Evolutionary conservation across 2,888 invertebrate species (phyloP), one percentile per base, ranked within the genome.

Genomic region (Mactromeris polynyma): DNA sequence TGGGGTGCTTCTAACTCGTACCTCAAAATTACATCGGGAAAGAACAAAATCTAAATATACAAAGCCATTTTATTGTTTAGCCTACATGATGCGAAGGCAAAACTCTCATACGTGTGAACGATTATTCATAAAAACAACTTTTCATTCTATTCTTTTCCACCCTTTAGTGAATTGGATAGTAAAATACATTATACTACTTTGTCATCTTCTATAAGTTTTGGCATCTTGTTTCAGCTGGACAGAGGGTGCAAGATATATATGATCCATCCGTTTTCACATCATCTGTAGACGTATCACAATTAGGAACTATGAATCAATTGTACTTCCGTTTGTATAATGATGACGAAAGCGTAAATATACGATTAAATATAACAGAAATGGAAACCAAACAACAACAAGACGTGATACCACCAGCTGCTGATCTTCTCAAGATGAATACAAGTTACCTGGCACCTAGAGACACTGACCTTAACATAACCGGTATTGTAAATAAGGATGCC

Each of bases 321-420:
- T 80, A 86, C 38, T 86, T 90, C 73, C 83, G 90, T n/a, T 46
- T 90, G 14, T 90, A 88, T 69, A 88, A 86, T 21, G 86, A 88
- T 17, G 82, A 86, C 7, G 73, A 88, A 77, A 88, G 88, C 42
- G 81, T 88, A 7, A 86, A 83, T 40, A n/a, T 90, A 31, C 64
- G 81, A 33, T n/a, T 90, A 1, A 90, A 90, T 51, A 46, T 88
- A 36, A 84, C 86, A 14, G 88, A 81, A 54, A 21, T 86, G 11
- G 81, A 73, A 14, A 84, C 31, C 17, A 64, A 81, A 26, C 83
- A 86, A 40, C 64, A 84, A 51, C 88, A 90, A 46, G 78, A 69
- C 33, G 33, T 90, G 2, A 69, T 83, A 26, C 46, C 84, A 78
- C 86, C 88, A 9, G 40, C 42, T 26, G 54, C 69, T 21, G 85